Evolutionary conservation across 2,113 vertebrate genomes (phyloP).

Genomic region (Cervus canadensis): DNA sequence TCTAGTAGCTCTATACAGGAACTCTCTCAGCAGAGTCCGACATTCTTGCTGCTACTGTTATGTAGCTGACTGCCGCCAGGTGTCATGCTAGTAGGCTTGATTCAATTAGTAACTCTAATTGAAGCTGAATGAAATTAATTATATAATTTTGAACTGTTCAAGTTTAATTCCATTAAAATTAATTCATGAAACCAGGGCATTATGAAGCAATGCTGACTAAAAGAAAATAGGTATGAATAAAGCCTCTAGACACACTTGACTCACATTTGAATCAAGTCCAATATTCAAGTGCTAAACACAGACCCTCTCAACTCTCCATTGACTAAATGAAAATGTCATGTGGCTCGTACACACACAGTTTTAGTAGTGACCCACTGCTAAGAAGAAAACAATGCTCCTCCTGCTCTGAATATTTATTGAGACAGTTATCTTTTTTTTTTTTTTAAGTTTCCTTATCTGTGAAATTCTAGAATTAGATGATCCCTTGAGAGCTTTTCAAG

Average conservation of each 20-base stretch:
- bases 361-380: background rate
- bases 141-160: slow-evolving; percentile 75
- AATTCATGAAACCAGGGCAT: slow-evolving; percentile 71
- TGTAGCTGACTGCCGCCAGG: slow-evolving; percentile 63
- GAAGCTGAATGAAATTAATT: slow-evolving; percentile 75
- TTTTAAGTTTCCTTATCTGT: background rate
- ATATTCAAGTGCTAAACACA: slow-evolving; percentile 66
- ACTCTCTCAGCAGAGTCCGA: background rate
- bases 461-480: slow-evolving; percentile 5
- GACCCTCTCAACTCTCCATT: slow-evolving; percentile 36
- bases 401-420: background rate
- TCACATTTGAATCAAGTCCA: slow-evolving; percentile 71
- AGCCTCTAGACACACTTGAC: slow-evolving; percentile 74
- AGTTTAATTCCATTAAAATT: slow-evolving; percentile 76
- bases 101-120: slow-evolving; percentile 75
- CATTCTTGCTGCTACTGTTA: background rate
- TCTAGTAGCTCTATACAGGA: background rate
- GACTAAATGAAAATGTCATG: slow-evolving; percentile 47
- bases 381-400: background rate
- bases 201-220: slow-evolving; percentile 69
- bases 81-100: slow-evolving; percentile 70
- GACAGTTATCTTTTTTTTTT: background rate
- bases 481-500: background rate
- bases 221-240: slow-evolving; percentile 71
- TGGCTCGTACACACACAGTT: background rate